Conservation (phyloP, 2,797 vertebrate genomes). For the Potorous gilbertii region DNA sequence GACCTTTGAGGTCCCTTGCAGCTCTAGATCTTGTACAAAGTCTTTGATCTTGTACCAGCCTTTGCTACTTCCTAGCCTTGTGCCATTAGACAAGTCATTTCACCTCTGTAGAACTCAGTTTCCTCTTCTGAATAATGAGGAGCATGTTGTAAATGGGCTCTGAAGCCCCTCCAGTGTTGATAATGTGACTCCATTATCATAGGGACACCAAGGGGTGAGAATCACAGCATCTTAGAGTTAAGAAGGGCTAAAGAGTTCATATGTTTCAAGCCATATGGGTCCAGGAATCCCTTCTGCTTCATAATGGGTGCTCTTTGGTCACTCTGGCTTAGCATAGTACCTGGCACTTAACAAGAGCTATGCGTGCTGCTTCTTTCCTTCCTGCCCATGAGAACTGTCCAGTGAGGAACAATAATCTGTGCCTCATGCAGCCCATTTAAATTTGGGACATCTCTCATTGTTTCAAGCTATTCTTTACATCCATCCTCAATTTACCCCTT, state of each 20-base stretch:
- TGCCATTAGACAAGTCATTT: background rate
- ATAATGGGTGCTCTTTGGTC: background rate
- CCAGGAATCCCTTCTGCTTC: background rate
- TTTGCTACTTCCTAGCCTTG: background rate
- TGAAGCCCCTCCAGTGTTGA: background rate
- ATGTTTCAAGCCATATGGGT: background rate
- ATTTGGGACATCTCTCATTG: background rate
- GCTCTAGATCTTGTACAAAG: too few relatives aligned
- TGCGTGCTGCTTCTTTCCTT: background rate
- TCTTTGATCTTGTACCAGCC: background rate
- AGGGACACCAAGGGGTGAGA: background rate
- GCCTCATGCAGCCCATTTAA: background rate
- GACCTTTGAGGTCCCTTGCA: background rate
- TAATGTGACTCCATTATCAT: background rate
- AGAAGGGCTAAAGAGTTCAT: background rate
- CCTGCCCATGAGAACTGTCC: background rate
- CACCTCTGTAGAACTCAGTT: background rate
- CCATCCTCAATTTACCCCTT: background rate
- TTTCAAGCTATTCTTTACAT: background rate
- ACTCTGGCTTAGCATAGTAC: background rate
- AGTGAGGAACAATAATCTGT: background rate
- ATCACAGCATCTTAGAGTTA: background rate
- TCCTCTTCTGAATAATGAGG: background rate
- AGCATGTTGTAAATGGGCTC: background rate
- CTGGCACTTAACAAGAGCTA: background rate